Evolutionary conservation across 2,797 vertebrate genomes (phyloP), one percentile per base, ranked within the genome.

Genomic region (Tadarida brasiliensis): DNA sequence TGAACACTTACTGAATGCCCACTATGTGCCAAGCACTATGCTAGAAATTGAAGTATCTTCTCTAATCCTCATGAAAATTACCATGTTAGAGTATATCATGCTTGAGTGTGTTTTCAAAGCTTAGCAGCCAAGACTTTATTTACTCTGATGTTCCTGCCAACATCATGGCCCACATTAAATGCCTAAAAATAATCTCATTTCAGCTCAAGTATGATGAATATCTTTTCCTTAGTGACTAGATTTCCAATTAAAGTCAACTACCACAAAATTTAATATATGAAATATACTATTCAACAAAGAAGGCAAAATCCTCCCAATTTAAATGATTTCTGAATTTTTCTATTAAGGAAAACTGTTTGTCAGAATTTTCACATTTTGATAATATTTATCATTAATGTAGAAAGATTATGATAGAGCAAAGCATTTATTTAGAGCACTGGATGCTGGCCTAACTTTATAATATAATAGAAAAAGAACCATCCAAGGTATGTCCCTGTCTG

Each of bases 321-420:
- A 94, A 94, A 77, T 28, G 70, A 92, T 82, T 92, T 92, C 84
- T 84, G 5, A 74, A 85, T 65, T 96, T 93, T 93, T 80, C 39
- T 59, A 87, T 56, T 33, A 91, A 85, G 80, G 59, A 67, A 87
- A 63, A 63, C 11, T 47, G 22, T 44, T 47, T 87, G 51, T 39
- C 26, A 87, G 83, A 87, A 19, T 20, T 88, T 94, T 83, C 74
- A 68, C n/a, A 83, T 49, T 33, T 22, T 68, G 77, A 86, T 91
- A 86, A 78, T 30, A 80, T n/a, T 67, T 81, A 68, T 59, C 81
- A 95, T 83, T 89, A 92, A 47, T 33, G 28, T n/a, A 82, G 57
- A 63, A 15, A 90, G n/a, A 86, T 82, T 54, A 92, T 74, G 57
- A 70, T n/a, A 78, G 80, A 65, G 54, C 63, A 67, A 89, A 71